These are phyloP conservation scores for Rhineura floridana DNA, from an alignment of 2,113 vertebrate genomes.

Conservation along the genomic window DNA sequence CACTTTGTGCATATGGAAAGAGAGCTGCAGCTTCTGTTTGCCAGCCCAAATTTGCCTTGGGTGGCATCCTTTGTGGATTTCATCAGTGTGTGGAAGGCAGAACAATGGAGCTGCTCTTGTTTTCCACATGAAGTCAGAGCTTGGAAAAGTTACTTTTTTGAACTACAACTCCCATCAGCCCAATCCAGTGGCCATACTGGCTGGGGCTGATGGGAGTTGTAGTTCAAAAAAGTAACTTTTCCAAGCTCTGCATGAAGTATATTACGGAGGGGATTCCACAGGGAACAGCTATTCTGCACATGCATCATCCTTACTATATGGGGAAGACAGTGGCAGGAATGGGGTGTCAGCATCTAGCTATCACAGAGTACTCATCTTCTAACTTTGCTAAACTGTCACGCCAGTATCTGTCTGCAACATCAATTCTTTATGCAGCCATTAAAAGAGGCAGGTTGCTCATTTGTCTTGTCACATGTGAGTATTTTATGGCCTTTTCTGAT, in stretches of 20 bases:
- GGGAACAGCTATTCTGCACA: not conserved
- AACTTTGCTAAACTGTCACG: accelerated
- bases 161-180: too few relatives aligned
- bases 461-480: conserved; percentile 4
- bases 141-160: too few relatives aligned
- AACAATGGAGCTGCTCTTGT: not conserved
- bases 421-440: not conserved
- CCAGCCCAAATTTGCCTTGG: not conserved
- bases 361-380: not conserved
- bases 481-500: conserved; percentile 28
- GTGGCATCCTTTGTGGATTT: not conserved
- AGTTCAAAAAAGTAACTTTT: too few relatives aligned
- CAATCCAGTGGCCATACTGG: too few relatives aligned
- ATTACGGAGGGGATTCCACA: not conserved
- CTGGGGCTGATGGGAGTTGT: too few relatives aligned
- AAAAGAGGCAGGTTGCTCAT: not conserved
- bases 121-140: not conserved
- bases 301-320: not conserved
- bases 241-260: too few relatives aligned
- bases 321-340: not conserved
- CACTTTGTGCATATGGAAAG: not conserved
- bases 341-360: not conserved
- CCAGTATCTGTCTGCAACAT: not conserved
- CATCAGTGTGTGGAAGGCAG: not conserved
- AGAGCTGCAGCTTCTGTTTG: not conserved